Percentiles rank a stretch among this genome's conserved stretches.
Evolutionary conservation across 1,140 invertebrate genomes (phyloP).

Genomic region (Ceratoteleas bidentatus): DNA sequence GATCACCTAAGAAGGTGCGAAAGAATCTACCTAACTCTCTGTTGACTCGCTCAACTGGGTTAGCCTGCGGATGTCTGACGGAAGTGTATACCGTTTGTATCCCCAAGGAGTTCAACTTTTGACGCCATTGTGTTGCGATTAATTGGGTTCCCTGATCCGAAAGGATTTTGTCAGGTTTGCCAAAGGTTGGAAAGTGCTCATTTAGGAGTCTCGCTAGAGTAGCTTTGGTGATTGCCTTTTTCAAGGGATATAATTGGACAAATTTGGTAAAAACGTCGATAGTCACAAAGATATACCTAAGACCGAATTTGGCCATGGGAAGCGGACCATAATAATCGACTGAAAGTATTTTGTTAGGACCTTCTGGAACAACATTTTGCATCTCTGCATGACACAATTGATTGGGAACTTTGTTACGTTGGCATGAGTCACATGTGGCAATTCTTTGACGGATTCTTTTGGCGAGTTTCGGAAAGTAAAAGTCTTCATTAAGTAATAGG

Average conservation of each 20-base stretch:
- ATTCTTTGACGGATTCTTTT: conserved; percentile 46
- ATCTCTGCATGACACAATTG: conserved; percentile 19
- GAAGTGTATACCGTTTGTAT: neutral
- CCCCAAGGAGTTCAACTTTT: neutral
- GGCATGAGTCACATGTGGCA: conserved; percentile 51
- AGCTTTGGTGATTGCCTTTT: conserved; percentile 32
- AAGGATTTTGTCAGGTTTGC: conserved; percentile 20
- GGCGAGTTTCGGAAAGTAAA: conserved; percentile 56
- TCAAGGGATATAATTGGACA: conserved; percentile 68
- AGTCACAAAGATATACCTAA: conserved; percentile 68
- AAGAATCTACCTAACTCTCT: conserved; percentile 13
- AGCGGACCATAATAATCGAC: conserved; percentile 70
- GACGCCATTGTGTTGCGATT: conserved; percentile 5
- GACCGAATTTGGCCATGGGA: conserved; percentile 41
- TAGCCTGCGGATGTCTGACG: conserved; percentile 34
- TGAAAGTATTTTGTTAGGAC: conserved; percentile 65
- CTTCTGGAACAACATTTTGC: conserved; percentile 11
- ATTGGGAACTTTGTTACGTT: conserved; percentile 32
- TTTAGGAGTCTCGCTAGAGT: neutral
- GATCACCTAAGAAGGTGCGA: conserved; percentile 2
- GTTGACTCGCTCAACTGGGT: conserved; percentile 15
- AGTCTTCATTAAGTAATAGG: conserved; percentile 54
- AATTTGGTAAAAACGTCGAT: conserved; percentile 71
- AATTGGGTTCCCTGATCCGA: conserved; percentile 57
- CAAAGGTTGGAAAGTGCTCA: neutral